Conservation (phyloP, 1,140 invertebrate genomes). For the Atta cephalotes region DNA sequence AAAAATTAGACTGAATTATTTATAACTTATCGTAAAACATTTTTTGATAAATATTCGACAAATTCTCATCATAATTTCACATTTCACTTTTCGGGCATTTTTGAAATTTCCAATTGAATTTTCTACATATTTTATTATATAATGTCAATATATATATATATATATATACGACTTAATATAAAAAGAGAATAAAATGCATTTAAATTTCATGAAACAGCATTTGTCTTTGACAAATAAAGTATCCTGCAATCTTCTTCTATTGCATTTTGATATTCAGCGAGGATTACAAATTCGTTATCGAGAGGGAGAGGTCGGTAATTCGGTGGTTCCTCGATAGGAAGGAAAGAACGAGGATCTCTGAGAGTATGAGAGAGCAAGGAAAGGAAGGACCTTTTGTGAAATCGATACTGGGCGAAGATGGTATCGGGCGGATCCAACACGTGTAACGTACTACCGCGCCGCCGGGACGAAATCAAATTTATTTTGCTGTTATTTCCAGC, state of each 20-base stretch:
- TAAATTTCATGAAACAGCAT: not conserved
- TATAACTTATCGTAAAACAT: not conserved
- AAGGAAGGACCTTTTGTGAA: constrained; percentile 80
- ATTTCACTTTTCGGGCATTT: not conserved
- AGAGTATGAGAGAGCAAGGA: constrained; percentile 15
- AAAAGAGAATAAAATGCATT: constrained; percentile 2
- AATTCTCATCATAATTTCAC: not conserved
- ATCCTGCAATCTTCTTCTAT: not conserved
- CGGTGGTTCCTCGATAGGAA: constrained; percentile 72
- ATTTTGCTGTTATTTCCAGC: constrained; percentile 80
- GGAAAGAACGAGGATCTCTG: constrained; percentile 61
- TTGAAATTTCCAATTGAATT: not conserved
- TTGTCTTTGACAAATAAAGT: constrained; percentile 1
- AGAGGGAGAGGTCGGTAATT: constrained; percentile 64
- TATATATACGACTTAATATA: not conserved
- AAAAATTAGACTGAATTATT: not conserved
- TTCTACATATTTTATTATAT: not conserved
- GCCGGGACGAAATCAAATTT: constrained; percentile 82
- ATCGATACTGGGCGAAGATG: constrained; percentile 84
- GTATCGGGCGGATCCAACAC: constrained; percentile 84
- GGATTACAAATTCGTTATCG: constrained; percentile 55
- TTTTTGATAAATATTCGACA: not conserved
- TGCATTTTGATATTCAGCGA: constrained; percentile 35
- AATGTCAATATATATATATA: not conserved
- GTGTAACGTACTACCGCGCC: constrained; percentile 85